Percentiles rank a stretch among this genome's conserved stretches.
These are phyloP conservation scores for Lysandra coridon DNA, from an alignment of 2,888 invertebrate species.

Conservation along the genomic window DNA sequence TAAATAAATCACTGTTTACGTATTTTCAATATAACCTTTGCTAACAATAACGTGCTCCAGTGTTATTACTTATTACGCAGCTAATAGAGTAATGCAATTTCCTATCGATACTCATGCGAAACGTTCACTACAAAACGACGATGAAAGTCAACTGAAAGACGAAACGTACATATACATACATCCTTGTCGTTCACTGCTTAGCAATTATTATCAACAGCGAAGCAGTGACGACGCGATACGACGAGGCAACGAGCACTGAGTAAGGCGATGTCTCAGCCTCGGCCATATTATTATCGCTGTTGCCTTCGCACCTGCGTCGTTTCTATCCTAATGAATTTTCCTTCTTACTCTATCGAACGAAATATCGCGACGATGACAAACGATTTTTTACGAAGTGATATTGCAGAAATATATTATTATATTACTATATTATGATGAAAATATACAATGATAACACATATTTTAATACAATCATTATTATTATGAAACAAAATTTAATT, in stretches of 20 bases:
- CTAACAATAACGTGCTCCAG: slow-evolving; percentile 59
- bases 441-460: slow-evolving; percentile 37
- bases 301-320: slow-evolving; percentile 65
- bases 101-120: slow-evolving; percentile 76
- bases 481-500: not conserved
- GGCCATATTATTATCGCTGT: slow-evolving; percentile 57
- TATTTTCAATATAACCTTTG: slow-evolving; percentile 43
- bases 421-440: not conserved
- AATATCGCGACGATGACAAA: slow-evolving; percentile 58
- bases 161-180: slow-evolving; percentile 79
- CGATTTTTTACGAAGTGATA: slow-evolving; percentile 61
- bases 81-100: slow-evolving; percentile 70
- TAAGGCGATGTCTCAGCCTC: slow-evolving; percentile 50
- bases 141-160: slow-evolving; percentile 81
- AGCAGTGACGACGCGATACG: slow-evolving; percentile 52
- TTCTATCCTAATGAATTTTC: slow-evolving; percentile 54
- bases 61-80: slow-evolving; percentile 77
- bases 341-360: slow-evolving; percentile 69
- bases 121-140: slow-evolving; percentile 79
- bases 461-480: not conserved
- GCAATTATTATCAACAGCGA: slow-evolving; percentile 66
- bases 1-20: slow-evolving; percentile 33
- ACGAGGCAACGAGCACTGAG: slow-evolving; percentile 50
- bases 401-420: slow-evolving; percentile 36
- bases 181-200: slow-evolving; percentile 73